phyloP scores from a whole-genome alignment of 2,113 vertebrate genomes.

The Tapirus terrestris region DNA sequence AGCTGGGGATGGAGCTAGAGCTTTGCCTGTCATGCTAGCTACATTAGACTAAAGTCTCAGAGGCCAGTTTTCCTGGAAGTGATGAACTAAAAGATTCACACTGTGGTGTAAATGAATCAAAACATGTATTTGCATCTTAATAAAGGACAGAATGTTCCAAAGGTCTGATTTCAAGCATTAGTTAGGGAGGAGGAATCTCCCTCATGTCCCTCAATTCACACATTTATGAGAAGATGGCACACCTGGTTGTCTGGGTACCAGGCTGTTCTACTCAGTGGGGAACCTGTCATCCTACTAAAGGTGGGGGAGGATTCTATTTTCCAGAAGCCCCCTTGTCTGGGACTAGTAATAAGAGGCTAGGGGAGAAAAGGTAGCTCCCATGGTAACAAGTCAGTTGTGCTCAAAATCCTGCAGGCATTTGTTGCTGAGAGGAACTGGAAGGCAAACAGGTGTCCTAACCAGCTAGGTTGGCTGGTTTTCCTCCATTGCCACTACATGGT shows the following conservation, averaged over 20 bases:
- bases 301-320: constrained; percentile 55
- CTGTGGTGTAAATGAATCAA: constrained; percentile 78
- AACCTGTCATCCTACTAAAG: constrained; percentile 30
- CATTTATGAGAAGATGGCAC: constrained; percentile 75
- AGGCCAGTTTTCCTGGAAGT: constrained; percentile 65
- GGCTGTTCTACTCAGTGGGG: constrained; percentile 53
- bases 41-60: constrained; percentile 47
- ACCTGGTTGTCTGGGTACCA: constrained; percentile 72
- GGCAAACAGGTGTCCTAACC: constrained; percentile 2
- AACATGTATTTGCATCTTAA: constrained; percentile 79
- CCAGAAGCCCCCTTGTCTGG: constrained; percentile 18
- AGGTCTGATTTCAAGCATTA: constrained; percentile 68
- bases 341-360: constrained; percentile 28
- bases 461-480: background rate
- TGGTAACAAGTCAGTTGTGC: constrained; percentile 51
- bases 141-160: constrained; percentile 75
- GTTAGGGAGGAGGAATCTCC: constrained; percentile 59
- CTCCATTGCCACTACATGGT: background rate
- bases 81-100: constrained; percentile 71
- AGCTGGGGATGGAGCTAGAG: background rate
- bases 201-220: constrained; percentile 72
- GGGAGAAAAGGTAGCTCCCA: constrained; percentile 56
- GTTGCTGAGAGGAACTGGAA: constrained; percentile 15
- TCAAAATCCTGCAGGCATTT: constrained; percentile 28
- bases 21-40: constrained; percentile 43